A percentile compares a stretch with the other conserved stretches of the same genome.
These are phyloP conservation scores for Verasper variegatus DNA, from an alignment of 2,113 vertebrate species.

Conservation along the genomic window DNA sequence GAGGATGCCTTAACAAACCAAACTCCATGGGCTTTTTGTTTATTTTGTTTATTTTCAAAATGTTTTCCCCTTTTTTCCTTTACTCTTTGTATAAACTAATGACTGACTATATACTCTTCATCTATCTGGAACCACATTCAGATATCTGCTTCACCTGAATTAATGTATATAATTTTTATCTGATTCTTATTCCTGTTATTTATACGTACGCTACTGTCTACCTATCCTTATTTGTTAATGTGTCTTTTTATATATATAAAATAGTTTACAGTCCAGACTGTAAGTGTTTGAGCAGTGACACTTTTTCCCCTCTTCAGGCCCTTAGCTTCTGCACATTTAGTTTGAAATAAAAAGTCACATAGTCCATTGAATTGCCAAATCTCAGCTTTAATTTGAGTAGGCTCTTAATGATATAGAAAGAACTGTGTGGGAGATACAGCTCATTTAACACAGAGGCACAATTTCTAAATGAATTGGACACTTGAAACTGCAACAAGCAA, in stretches of 20 bases:
- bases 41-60: not conserved
- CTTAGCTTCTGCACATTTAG: not conserved
- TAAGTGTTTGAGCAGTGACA: not conserved
- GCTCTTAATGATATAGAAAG: not conserved
- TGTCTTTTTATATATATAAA: constrained; percentile 56
- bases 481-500: not conserved
- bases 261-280: not conserved
- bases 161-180: constrained; percentile 60
- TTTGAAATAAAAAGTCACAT: not conserved
- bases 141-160: constrained; percentile 29
- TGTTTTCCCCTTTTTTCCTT: not conserved
- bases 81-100: constrained; percentile 10
- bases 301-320: not conserved
- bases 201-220: constrained; percentile 55
- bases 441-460: no score
- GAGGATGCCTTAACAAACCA: not conserved
- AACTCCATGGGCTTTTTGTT: not conserved
- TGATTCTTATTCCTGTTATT: constrained; percentile 61
- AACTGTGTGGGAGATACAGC: not conserved
- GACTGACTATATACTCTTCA: constrained; percentile 21
- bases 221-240: constrained; percentile 45
- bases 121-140: constrained; percentile 34
- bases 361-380: not conserved
- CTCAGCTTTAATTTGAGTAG: not conserved
- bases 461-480: no score